Percentiles rank a stretch among this genome's conserved stretches.
Conservation (phyloP, 2,888 invertebrate species). For the Nephrotoma guestfalica region DNA sequence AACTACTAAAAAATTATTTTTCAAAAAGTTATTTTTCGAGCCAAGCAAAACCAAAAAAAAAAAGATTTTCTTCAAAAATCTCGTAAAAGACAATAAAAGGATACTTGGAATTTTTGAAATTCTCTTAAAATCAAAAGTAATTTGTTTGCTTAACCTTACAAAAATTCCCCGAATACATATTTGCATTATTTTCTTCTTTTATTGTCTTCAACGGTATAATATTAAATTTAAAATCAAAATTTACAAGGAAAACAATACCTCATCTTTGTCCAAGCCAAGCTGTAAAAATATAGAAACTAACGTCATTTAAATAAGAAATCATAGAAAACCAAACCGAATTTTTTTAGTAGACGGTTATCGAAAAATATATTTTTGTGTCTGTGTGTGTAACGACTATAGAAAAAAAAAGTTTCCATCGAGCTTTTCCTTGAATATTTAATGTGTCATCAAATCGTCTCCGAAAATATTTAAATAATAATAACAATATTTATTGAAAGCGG, state of each 20-base stretch:
- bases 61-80: no score
- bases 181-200: not conserved
- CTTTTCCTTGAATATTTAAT: not conserved
- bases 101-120: not conserved
- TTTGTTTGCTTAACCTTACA: not conserved
- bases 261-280: conserved; percentile 88
- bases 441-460: not conserved
- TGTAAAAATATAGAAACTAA: conserved; percentile 41
- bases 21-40: no score
- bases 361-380: not conserved
- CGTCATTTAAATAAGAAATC: conserved; percentile 8
- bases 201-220: not conserved
- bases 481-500: not conserved
- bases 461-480: not conserved
- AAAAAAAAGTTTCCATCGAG: not conserved
- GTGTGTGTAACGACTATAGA: not conserved
- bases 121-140: not conserved
- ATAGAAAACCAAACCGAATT: not conserved
- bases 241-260: conserved; percentile 42
- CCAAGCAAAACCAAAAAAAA: no score
- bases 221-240: not conserved
- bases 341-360: not conserved
- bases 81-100: not conserved
- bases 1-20: no score
- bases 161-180: not conserved